Percentiles rank a stretch among this genome's conserved stretches.
Conservation (phyloP, 2,888 invertebrate genomes). For the Limnephilus marmoratus region DNA sequence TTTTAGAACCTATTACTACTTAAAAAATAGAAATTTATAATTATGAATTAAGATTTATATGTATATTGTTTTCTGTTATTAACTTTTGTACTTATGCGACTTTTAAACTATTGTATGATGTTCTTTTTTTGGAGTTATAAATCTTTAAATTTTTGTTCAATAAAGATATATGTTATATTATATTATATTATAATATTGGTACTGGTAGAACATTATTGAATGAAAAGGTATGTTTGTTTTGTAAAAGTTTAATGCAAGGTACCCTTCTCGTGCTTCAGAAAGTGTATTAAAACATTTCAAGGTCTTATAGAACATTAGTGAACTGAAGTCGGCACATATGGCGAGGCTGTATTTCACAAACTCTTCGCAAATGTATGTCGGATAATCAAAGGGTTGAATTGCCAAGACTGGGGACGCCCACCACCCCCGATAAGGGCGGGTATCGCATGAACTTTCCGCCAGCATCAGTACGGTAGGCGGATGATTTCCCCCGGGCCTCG, state of each 20-base stretch:
- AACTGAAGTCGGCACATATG: neutral
- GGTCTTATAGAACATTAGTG: neutral
- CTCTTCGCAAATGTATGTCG: conserved; percentile 12
- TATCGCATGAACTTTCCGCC: conserved; percentile 38
- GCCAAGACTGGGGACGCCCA: conserved; percentile 18
- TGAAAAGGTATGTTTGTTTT: neutral
- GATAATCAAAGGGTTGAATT: conserved; percentile 42
- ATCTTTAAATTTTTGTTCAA: too few species aligned
- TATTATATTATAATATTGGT: neutral
- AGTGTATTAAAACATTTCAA: neutral
- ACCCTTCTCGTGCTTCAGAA: neutral
- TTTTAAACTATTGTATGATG: too few species aligned
- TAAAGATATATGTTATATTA: too few species aligned
- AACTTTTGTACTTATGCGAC: too few species aligned
- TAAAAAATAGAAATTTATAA: too few species aligned
- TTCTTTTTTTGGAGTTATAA: too few species aligned
- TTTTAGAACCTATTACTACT: too few species aligned
- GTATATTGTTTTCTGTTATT: too few species aligned
- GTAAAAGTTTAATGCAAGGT: neutral
- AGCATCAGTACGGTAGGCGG: conserved; percentile 32
- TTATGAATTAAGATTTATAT: too few species aligned
- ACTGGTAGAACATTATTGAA: neutral
- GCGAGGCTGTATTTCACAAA: neutral
- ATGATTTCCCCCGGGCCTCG: conserved; percentile 64
- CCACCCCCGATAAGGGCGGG: conserved; percentile 9